Percentiles rank a stretch among this genome's conserved stretches.
Evolutionary conservation across 2,888 invertebrate species (phyloP).

Genomic region (Hypomecis punctinalis): DNA sequence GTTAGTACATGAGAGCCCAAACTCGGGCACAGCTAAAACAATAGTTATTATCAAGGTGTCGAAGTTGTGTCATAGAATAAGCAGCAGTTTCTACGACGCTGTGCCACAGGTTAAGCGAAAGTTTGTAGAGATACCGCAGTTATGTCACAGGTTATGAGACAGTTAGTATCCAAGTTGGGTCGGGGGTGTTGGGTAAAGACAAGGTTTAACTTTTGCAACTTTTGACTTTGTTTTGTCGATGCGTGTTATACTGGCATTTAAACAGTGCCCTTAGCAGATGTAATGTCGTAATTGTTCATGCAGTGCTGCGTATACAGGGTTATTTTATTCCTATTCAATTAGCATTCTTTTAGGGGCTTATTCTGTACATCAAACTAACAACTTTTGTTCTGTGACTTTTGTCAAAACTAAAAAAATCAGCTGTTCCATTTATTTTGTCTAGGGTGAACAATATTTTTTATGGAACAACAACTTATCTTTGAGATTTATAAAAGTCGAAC

Average conservation of each 20-base stretch:
- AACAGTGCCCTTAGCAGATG: not conserved
- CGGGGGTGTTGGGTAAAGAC: conserved; percentile 13
- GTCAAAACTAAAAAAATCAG: too few species aligned
- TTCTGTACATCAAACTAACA: too few species aligned
- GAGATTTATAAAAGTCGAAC: too few species aligned
- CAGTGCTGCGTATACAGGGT: too few species aligned
- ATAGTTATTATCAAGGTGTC: not conserved
- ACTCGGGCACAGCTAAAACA: not conserved
- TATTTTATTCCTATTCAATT: too few species aligned
- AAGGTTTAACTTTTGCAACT: conserved; percentile 17
- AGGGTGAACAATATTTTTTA: too few species aligned
- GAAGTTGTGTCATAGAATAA: not conserved
- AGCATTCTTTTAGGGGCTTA: too few species aligned
- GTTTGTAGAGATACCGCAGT: not conserved
- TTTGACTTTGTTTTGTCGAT: conserved; percentile 3
- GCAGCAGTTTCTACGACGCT: not conserved
- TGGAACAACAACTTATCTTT: too few species aligned
- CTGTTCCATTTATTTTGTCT: too few species aligned
- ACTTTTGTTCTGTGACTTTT: too few species aligned
- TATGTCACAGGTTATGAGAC: not conserved
- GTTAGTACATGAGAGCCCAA: not conserved
- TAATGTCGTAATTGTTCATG: too few species aligned
- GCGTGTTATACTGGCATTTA: not conserved
- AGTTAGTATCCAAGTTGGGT: not conserved
- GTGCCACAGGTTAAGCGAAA: conserved; percentile 1